Percentiles rank a stretch among this genome's conserved stretches.
phyloP scores from a whole-genome alignment of 2,888 invertebrate genomes.

The Labia minor region DNA sequence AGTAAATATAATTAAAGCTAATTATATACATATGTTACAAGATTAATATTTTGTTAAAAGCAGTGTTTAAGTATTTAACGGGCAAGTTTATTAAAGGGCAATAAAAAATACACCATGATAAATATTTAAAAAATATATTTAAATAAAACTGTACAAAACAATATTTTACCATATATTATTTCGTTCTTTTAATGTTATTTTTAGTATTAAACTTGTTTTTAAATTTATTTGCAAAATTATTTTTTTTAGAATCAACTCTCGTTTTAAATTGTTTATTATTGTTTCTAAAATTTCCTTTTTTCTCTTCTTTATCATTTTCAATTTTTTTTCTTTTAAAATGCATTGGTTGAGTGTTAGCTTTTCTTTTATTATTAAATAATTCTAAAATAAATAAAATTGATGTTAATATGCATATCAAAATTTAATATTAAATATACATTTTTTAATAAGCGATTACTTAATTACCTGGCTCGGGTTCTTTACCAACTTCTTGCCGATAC shows the following conservation, averaged over 20 bases:
- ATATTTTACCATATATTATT: too few species aligned
- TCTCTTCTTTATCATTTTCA: background rate
- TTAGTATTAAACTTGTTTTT: too few species aligned
- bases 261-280: background rate
- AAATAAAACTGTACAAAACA: too few species aligned
- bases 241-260: background rate
- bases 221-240: background rate
- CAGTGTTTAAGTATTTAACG: too few species aligned
- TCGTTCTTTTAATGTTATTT: too few species aligned
- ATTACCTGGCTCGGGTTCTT: conserved; percentile 72
- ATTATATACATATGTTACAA: too few species aligned
- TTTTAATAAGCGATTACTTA: background rate
- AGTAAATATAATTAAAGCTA: too few species aligned
- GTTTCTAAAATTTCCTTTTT: background rate
- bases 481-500: conserved; percentile 77
- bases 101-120: too few species aligned
- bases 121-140: too few species aligned
- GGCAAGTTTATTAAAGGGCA: too few species aligned
- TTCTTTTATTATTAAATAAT: background rate
- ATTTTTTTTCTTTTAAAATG: background rate
- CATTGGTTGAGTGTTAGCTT: background rate
- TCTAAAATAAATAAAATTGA: background rate
- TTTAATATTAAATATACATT: background rate
- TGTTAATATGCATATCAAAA: too few species aligned
- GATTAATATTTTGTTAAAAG: too few species aligned